Base-by-base conservation (phyloP, 35 echinoderm and acorn worm genomes). In the Heliocidaris erythrogramma region DNA sequence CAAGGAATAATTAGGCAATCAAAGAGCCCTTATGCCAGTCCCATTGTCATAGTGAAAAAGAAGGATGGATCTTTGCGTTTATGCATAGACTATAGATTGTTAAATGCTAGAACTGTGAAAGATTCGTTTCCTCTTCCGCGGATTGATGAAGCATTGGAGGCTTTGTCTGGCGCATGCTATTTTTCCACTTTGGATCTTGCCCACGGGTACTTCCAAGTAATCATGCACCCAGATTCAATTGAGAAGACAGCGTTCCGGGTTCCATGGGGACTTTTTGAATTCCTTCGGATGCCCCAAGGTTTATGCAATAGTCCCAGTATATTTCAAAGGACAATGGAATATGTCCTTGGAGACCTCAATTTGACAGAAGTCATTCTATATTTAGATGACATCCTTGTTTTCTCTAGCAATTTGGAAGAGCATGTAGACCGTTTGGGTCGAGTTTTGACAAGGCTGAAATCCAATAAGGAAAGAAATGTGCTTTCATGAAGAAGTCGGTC, bases 51-150 rank as follows among this genome's bases (percentile, higher is more conserved):
- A 9, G 94, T 95, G 0, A 24, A 60, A 2, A 95, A 95, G 88
- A 95, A 95, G 42, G 94, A 95, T 92, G 88, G 60, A 9, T 53
- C 85, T 12, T 2, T 95, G 18, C 86, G 85, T 59, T 27, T 95
- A 35, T 95, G 94, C 85, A 88, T 91, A 47, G 87, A 95, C 49
- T 95, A 95, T n/a, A 13, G 94, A 32, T 11, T 10, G 30, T 24
- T 94, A 42, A 94, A 94, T n/a, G n/a, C n/a, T n/a, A n/a, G n/a
- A 24, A 94, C 93, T 21, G 49, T 32, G 8, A 94, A 48, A 49
- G 96, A 97, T 50, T 94, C 96, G 5, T 97, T 94, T 61, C 96
- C 96, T 27, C 85, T 97, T 30, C 96, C 96, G 0, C 35, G 96
- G 3, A 42, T 42, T 42, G 35, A 42, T 42, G 35, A 42, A 42